Conservation (phyloP, 2,113 vertebrate species). For the Arvicanthis niloticus region DNA sequence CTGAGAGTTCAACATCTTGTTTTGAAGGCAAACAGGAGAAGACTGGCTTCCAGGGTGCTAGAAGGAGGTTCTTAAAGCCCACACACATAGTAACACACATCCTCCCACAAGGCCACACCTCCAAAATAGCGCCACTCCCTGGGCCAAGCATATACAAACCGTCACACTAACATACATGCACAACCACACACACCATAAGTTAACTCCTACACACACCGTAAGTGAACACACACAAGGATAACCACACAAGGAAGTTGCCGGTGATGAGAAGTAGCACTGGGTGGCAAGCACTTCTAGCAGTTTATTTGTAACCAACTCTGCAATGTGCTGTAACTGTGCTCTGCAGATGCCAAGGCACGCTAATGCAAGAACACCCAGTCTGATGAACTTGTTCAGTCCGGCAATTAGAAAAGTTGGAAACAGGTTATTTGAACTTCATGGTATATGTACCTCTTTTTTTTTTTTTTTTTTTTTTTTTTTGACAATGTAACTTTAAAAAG, state of each 20-base stretch:
- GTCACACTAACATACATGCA: background rate
- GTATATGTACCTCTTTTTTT: background rate
- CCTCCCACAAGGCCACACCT: too few species aligned
- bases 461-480: background rate
- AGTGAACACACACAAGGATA: background rate
- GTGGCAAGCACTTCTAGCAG: background rate
- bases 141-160: too few species aligned
- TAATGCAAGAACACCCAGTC: background rate
- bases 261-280: background rate
- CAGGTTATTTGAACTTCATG: background rate
- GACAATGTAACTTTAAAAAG: background rate
- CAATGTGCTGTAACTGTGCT: background rate
- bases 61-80: too few species aligned
- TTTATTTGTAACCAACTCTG: background rate
- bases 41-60: too few species aligned
- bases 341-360: background rate
- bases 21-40: too few species aligned
- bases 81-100: too few species aligned
- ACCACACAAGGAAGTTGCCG: background rate
- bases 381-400: background rate
- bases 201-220: background rate
- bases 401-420: background rate
- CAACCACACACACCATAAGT: background rate
- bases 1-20: too few species aligned
- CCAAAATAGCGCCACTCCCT: too few species aligned